Evolutionary conservation across 2,888 invertebrate genomes (phyloP), one percentile per base, ranked within the genome.

Genomic region (Resseliella maxima): DNA sequence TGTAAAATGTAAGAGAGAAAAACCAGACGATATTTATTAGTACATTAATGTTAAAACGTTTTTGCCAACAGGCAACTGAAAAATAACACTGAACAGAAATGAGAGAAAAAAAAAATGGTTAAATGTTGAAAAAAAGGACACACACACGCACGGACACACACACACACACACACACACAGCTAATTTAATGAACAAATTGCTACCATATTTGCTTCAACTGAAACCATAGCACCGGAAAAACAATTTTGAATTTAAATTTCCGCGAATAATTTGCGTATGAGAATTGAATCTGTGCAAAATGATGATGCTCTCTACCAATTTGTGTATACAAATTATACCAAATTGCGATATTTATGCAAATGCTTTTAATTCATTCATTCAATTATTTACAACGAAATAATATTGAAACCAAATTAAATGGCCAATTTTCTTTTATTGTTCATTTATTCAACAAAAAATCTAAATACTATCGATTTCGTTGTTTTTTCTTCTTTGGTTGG

Each of bases 111-210:
- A 41, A 41, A 41, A 5, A 12, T 5, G 6, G 41, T 8, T 41
- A 41, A 5, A 41, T n/a, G n/a, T n/a, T n/a, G n/a, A n/a, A n/a
- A n/a, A n/a, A n/a, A n/a, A n/a, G n/a, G n/a, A n/a, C n/a, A n/a
- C n/a, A n/a, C n/a, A n/a, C n/a, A n/a, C n/a, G n/a, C n/a, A n/a
- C n/a, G n/a, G n/a, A 18, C 41, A 5, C 41, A 41, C 41, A 41
- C 41, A 27, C 27, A 36, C 6, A 59, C 5, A 59, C 6, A 27
- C 24, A 59, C 24, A 59, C 24, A 59, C 2, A 83, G n/a, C n/a
- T 83, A 36, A 83, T 83, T 83, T 38, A 83, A 83, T 83, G 83
- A 38, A 83, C 83, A n/a, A 83, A 38, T 38, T 83, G 83, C 83
- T 38, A 83, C 83, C 83, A 38, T 83, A 83, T 83, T 83, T 38